A percentile compares a stretch with the other conserved stretches of the same genome.
These are phyloP conservation scores for Helicoverpa assulta DNA, from an alignment of 2,888 invertebrate species.

Conservation along the genomic window DNA sequence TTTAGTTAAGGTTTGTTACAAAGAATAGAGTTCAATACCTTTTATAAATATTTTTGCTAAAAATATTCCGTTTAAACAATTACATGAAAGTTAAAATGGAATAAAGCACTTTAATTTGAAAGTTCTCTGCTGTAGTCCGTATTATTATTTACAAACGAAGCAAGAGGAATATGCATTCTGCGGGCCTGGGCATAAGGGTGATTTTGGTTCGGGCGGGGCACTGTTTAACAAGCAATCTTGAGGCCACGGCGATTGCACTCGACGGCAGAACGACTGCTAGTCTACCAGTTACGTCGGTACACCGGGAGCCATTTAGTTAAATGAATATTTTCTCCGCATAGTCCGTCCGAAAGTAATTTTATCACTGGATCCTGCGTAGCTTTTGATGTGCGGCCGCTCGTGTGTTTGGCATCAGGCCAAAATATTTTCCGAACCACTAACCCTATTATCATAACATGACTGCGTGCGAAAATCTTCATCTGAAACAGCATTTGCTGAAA, in stretches of 20 bases:
- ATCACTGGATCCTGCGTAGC: conserved; percentile 22
- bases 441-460: conserved; percentile 34
- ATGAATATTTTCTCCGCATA: conserved; percentile 55
- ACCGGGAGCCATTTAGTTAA: conserved; percentile 58
- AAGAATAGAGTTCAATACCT: conserved; percentile 13
- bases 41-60: conserved; percentile 18
- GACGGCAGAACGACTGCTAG: conserved; percentile 59
- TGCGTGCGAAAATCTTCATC: conserved; percentile 28
- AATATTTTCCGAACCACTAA: conserved; percentile 55
- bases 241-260: conserved; percentile 67
- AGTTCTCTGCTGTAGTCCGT: conserved; percentile 64
- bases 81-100: conserved; percentile 71
- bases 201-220: conserved; percentile 46
- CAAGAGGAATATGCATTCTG: conserved; percentile 41
- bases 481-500: conserved; percentile 8
- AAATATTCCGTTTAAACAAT: conserved; percentile 61
- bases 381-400: conserved; percentile 18
- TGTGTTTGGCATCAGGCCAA: conserved; percentile 43
- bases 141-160: conserved; percentile 61
- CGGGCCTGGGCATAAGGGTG: conserved; percentile 44
- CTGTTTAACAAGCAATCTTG: conserved; percentile 72
- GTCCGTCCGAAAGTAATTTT: conserved; percentile 26
- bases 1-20: neutral
- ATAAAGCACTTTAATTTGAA: conserved; percentile 73
- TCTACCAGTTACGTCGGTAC: conserved; percentile 53